Evolutionary conservation across 2,113 vertebrate genomes (phyloP).

Genomic region (Andinoacara biseriatus): DNA sequence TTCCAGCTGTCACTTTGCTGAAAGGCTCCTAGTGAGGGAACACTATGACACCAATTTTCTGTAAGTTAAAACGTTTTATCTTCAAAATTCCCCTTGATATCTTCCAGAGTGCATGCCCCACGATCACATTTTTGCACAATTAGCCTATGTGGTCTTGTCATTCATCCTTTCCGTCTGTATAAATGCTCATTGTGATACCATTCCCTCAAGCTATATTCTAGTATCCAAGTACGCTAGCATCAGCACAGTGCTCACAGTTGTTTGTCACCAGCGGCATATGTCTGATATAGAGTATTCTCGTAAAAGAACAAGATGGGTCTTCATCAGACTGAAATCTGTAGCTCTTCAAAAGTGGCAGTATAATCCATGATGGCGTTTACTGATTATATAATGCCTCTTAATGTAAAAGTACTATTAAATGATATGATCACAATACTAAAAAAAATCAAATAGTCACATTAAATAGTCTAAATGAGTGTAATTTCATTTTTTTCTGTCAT

Average conservation of each 20-base stretch:
- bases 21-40: conserved; percentile 27
- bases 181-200: conserved; percentile 63
- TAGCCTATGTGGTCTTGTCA: conserved; percentile 62
- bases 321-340: conserved; percentile 41
- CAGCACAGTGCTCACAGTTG: conserved; percentile 71
- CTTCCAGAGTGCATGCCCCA: conserved; percentile 38
- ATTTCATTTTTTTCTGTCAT: neutral
- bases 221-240: conserved; percentile 37
- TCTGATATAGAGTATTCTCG: conserved; percentile 37
- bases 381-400: neutral
- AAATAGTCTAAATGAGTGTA: too few species aligned
- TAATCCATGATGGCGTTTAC: conserved; percentile 18
- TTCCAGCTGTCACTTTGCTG: conserved; percentile 34
- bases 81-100: conserved; percentile 38
- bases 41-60: conserved; percentile 14
- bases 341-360: conserved; percentile 35
- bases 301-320: conserved; percentile 64
- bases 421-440: too few species aligned
- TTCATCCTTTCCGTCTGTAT: conserved; percentile 50
- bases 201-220: conserved; percentile 62
- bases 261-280: conserved; percentile 58
- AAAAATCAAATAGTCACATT: too few species aligned
- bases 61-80: conserved; percentile 33
- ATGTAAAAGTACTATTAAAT: neutral
- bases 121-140: conserved; percentile 55